A percentile compares a stretch with the other conserved stretches of the same genome.
Conservation (phyloP, 1,140 invertebrate species). For the Trichonephila clavipes region DNA sequence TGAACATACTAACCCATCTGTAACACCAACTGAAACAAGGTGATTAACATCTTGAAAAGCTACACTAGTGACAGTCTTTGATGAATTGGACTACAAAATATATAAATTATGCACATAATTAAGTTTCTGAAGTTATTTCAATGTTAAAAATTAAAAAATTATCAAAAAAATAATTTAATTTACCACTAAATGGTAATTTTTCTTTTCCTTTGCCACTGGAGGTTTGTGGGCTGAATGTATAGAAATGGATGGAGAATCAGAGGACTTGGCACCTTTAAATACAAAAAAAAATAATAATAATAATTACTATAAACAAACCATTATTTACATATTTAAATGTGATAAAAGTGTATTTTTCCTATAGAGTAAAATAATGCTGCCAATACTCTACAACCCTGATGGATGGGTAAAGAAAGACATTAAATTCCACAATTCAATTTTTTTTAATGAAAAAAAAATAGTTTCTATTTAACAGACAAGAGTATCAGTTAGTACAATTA, state of each 20-base stretch:
- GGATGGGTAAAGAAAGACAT: too few relatives aligned
- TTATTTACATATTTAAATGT: too few relatives aligned
- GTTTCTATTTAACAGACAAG: too few relatives aligned
- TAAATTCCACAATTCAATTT: too few relatives aligned
- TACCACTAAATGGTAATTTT: neutral
- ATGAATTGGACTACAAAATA: neutral
- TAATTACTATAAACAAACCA: neutral
- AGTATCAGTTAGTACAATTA: too few relatives aligned
- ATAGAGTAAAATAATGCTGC: too few relatives aligned
- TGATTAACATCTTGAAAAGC: constrained; percentile 89
- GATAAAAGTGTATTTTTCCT: too few relatives aligned
- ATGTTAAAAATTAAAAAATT: neutral
- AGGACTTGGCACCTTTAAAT: neutral
- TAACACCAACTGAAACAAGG: constrained; percentile 89
- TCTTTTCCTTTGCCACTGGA: neutral
- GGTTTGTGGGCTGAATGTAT: neutral
- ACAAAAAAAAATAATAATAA: neutral
- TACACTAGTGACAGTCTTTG: constrained; percentile 87
- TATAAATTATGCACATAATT: neutral
- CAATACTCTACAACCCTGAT: too few relatives aligned
- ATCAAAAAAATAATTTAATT: neutral
- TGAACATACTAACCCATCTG: constrained; percentile 85
- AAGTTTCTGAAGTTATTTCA: neutral
- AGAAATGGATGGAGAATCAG: neutral
- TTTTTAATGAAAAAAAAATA: too few relatives aligned